Evolutionary conservation across 37 sponge, comb jelly and placozoan species (phyloP), one percentile per base, ranked within the genome.

Genomic region (Dysidea cf. avara): DNA sequence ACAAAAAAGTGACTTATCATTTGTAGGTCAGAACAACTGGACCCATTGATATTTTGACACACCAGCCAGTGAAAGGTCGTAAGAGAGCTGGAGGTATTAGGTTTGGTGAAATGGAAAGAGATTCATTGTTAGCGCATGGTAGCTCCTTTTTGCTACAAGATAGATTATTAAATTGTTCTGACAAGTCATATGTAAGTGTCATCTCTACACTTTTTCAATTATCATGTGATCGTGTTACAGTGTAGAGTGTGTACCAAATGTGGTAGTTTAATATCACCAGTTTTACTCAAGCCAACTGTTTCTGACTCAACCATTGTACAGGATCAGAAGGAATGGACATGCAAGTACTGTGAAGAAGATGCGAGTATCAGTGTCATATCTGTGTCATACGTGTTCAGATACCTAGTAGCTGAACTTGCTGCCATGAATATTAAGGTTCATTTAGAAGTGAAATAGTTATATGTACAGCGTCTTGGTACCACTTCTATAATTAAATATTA

Each of bases 51-150:
- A 79, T 74, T 25, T 73, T 97, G 7, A 97, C 99, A 11, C 89
- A 92, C 58, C 99, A 97, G 57, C 99, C 99, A 48, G 86, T 95
- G 56, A 74, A 93, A 69, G 96, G 92, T 18, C 52, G 90, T 28
- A 83, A 77, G 33, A 76, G 87, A 46, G 79, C 83, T 17, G 96
- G 96, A 0, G 96, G 96, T 7, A 86, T 96, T 47, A 46, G 96
- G 29, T 92, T 92, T 61, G 93, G 96, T 2, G 93, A 92, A 75
- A 92, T 96, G 96, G 92, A 96, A 60, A 74, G 92, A 48, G 96
- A 96, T 52, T 87, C 92, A 5, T 64, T 97, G 18, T 33, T 97
- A 13, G 90, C 99, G 22, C 99, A 97, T 66, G 99, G 99, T 14
- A 73, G 90, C 37, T 84, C 95, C 28, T 97, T 94, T 64, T 68